Conservation (phyloP, 2,113 vertebrate species). For the Trogon melanurus region DNA sequence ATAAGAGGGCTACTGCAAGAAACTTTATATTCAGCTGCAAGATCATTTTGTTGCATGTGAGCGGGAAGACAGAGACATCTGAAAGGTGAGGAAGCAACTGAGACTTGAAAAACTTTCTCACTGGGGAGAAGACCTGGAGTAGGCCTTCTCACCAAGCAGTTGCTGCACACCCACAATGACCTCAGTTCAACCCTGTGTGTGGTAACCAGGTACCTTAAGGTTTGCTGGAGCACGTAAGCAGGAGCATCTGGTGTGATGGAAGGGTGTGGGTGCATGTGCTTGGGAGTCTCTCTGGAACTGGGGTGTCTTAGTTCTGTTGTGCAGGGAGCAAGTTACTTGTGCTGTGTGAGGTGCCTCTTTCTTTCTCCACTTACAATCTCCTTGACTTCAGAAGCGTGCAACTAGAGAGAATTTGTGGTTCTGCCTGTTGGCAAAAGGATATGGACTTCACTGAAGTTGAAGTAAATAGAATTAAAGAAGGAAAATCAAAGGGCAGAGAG, state of each 20-base stretch:
- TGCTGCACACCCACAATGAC: background rate
- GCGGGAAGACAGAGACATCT: background rate
- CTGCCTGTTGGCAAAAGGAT: background rate
- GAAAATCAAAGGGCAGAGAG: background rate
- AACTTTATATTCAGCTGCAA: background rate
- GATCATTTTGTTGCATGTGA: background rate
- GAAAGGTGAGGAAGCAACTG: background rate
- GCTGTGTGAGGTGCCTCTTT: background rate
- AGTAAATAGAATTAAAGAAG: background rate
- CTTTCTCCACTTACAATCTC: fast-evolving
- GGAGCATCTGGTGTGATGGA: background rate
- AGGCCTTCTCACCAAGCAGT: background rate
- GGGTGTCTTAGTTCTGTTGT: background rate
- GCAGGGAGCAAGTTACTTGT: background rate
- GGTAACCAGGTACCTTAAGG: fast-evolving
- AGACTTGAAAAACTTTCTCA: fast-evolving
- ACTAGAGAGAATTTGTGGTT: background rate
- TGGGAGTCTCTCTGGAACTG: background rate
- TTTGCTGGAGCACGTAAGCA: background rate
- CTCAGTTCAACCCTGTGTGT: background rate
- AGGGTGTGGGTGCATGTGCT: background rate
- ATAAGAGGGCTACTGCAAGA: background rate
- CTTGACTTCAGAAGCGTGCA: no score
- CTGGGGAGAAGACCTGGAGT: background rate
- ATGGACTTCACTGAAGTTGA: background rate